Conservation (phyloP, 2,113 vertebrate genomes). For the Ctenomys sociabilis region DNA sequence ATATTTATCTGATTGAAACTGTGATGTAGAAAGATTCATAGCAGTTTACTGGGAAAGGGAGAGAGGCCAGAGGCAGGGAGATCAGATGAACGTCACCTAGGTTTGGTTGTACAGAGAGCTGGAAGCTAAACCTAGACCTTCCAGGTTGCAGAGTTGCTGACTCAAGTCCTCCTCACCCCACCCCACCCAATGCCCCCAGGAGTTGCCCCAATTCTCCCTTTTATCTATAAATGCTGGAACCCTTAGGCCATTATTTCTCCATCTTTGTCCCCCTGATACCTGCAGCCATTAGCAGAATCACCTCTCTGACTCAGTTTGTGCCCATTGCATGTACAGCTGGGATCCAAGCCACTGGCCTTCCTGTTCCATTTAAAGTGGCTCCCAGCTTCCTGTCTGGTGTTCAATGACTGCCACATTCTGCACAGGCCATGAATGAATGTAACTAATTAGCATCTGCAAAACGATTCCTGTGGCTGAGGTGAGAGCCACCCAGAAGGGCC, state of each 20-base stretch:
- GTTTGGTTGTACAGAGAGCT: background rate
- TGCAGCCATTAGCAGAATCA: background rate
- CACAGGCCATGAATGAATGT: background rate
- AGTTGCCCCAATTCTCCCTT: background rate
- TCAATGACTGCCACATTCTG: background rate
- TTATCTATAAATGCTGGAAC: background rate
- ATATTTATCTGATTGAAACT: background rate
- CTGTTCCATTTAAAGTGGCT: background rate
- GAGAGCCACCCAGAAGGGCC: conserved; percentile 73
- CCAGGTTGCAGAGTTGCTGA: background rate
- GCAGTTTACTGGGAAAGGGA: background rate
- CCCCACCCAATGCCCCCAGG: background rate
- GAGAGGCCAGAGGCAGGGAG: background rate
- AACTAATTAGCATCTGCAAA: conserved; percentile 67
- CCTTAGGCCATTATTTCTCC: background rate
- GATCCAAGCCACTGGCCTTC: conserved; percentile 26
- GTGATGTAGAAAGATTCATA: background rate
- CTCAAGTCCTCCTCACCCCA: background rate
- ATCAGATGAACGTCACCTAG: background rate
- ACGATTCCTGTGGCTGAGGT: conserved; percentile 65
- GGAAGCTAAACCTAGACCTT: background rate
- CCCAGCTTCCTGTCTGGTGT: background rate
- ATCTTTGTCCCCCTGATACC: background rate
- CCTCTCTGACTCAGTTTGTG: background rate
- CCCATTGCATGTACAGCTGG: background rate